Base-by-base conservation (phyloP, 2,113 vertebrate species). In the Parus major region DNA sequence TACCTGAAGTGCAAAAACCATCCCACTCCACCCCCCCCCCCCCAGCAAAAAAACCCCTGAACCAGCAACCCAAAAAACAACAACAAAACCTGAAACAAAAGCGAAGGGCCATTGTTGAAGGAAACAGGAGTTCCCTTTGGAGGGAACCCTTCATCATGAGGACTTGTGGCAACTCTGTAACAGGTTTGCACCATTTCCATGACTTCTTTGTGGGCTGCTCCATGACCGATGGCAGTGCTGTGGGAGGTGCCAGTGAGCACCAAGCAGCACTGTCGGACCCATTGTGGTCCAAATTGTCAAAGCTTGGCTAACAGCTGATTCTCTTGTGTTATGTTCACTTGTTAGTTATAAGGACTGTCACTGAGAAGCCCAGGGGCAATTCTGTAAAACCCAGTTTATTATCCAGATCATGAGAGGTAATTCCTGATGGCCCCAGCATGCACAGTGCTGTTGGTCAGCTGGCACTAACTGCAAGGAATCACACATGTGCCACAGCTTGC, bases 401-500 rank as follows among this genome's bases (percentile, higher is more conserved):
- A 83, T 29, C 55, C 85, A 72, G 41, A 65, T 33, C 2, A 0
- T 39, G 59, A 65, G 50, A 33, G 57, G 29, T 33, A 88, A 92
- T 72, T 93, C 50, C 61, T 69, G 82, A 65, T 27, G 83, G 57
- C 23, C 42, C 83, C 77, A 66, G 18, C n/a, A 10, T 0, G 27
- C 50, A 28, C 42, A 63, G n/a, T 61, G 39, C 46, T 7, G 1
- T 5, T 12, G 13, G 55, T 66, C 17, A 39, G 9, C 56, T 52
- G 52, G 33, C 23, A 36, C 17, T 25, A 39, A 42, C 60, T 44
- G 68, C 69, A 56, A 83, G 44, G 60, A 68, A 49, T 31, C 2
- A 2, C 1, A 1, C 20, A 2, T 3, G 53, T 52, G 63, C 60
- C 50, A 10, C 9, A 1, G 10, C 25, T 42, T 42, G 19, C 56